Conservation (phyloP, 2,113 vertebrate genomes). For the Agapornis roseicollis region DNA sequence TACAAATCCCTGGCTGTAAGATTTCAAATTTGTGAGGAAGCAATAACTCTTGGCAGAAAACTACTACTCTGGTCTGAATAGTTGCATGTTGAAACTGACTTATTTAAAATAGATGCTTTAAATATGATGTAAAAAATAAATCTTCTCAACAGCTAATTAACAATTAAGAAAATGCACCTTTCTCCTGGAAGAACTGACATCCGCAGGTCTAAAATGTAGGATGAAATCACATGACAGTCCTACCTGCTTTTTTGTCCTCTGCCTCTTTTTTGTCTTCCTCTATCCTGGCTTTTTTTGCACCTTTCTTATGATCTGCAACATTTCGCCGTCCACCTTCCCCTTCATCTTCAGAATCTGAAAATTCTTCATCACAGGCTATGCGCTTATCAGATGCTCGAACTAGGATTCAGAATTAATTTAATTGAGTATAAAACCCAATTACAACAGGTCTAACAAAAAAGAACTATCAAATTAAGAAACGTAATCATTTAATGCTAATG, state of each 20-base stretch:
- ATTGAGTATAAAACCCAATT: not conserved
- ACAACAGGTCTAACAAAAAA: not conserved
- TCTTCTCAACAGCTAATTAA: not conserved
- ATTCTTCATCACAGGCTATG: constrained; percentile 93
- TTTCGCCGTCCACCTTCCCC: constrained; percentile 91
- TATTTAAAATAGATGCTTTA: not conserved
- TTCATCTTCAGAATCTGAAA: constrained; percentile 94
- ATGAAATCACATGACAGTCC: not conserved
- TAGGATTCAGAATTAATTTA: constrained; percentile 51
- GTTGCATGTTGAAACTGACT: not conserved
- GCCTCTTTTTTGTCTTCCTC: constrained; percentile 90
- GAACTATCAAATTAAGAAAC: not conserved
- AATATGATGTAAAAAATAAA: not conserved
- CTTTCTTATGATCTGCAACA: constrained; percentile 89
- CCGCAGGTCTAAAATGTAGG: not conserved
- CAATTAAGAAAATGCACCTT: not conserved
- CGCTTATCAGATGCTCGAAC: constrained; percentile 92
- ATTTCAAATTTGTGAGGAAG: not conserved
- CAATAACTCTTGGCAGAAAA: not conserved
- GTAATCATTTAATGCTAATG: not conserved
- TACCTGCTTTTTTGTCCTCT: constrained; percentile 90
- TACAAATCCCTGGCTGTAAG: not conserved
- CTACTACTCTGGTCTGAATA: not conserved
- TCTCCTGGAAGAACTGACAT: not conserved
- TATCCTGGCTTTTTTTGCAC: constrained; percentile 84